These are phyloP conservation scores for Acanthoscelides obtectus DNA, from an alignment of 2,888 invertebrate genomes.

Conservation along the genomic window DNA sequence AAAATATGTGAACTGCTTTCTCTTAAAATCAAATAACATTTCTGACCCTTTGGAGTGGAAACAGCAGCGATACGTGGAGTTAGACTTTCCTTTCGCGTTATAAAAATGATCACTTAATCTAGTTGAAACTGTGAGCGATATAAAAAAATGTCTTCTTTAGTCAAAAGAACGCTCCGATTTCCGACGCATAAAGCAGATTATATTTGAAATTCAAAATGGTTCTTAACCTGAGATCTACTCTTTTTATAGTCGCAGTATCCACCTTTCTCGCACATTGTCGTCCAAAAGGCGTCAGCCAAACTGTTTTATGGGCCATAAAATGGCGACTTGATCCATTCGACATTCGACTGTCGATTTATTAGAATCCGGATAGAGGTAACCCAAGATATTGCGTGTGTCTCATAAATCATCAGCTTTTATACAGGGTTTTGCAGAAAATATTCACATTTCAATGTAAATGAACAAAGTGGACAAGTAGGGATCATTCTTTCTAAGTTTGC, in stretches of 20 bases:
- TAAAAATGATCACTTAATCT: neutral
- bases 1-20: too few species aligned
- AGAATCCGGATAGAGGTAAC: neutral
- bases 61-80: too few species aligned
- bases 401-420: too few species aligned
- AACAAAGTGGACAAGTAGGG: too few species aligned
- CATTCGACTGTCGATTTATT: neutral
- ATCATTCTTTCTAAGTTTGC: too few species aligned
- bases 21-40: too few species aligned
- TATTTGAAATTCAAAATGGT: neutral
- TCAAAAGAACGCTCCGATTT: neutral
- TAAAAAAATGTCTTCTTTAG: neutral
- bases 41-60: too few species aligned
- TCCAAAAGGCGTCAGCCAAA: neutral
- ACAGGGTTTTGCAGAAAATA: too few species aligned
- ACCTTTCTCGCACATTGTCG: neutral
- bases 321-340: neutral
- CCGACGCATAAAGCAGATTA: neutral
- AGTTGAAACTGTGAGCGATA: neutral
- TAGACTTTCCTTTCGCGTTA: neutral
- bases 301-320: neutral
- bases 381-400: too few species aligned
- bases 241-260: neutral
- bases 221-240: neutral
- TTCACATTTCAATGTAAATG: too few species aligned